A percentile compares a stretch with the other conserved stretches of the same genome.
These are phyloP conservation scores for Lasioglossum zephyrum DNA, from an alignment of 2,888 invertebrate genomes.

Conservation along the genomic window DNA sequence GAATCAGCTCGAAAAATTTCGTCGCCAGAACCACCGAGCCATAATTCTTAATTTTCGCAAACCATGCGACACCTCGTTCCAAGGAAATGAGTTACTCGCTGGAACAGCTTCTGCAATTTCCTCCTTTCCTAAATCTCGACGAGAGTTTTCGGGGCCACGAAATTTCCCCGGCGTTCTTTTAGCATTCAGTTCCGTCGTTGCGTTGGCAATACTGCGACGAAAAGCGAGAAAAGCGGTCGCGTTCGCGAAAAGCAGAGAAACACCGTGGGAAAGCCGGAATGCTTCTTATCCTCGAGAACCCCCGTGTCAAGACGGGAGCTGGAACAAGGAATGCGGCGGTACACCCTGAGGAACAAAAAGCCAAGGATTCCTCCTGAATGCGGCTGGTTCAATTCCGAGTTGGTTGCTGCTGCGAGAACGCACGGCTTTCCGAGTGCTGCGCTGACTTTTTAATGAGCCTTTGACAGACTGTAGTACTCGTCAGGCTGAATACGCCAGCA, in stretches of 20 bases:
- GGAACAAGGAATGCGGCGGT: background rate
- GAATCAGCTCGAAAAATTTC: background rate
- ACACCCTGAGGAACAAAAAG: slow-evolving; percentile 3
- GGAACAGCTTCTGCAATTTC: background rate
- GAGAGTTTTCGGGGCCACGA: background rate
- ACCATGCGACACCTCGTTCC: background rate
- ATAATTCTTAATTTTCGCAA: background rate
- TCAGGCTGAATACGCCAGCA: background rate
- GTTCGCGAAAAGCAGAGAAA: background rate
- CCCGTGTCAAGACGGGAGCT: background rate
- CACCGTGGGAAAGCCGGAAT: background rate
- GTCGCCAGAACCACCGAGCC: background rate
- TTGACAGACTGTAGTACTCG: background rate
- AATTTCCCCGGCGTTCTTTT: background rate
- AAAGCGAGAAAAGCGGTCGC: background rate
- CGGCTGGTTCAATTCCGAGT: background rate
- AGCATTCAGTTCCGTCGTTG: background rate
- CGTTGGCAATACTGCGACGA: background rate
- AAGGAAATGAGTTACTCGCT: background rate
- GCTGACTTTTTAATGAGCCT: slow-evolving; percentile 4
- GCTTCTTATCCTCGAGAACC: background rate
- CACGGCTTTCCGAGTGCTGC: background rate
- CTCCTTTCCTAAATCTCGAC: background rate
- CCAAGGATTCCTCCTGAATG: background rate
- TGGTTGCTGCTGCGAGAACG: background rate